Evolutionary conservation across 1,140 invertebrate species (phyloP).

Genomic region (Fopius arisanus): DNA sequence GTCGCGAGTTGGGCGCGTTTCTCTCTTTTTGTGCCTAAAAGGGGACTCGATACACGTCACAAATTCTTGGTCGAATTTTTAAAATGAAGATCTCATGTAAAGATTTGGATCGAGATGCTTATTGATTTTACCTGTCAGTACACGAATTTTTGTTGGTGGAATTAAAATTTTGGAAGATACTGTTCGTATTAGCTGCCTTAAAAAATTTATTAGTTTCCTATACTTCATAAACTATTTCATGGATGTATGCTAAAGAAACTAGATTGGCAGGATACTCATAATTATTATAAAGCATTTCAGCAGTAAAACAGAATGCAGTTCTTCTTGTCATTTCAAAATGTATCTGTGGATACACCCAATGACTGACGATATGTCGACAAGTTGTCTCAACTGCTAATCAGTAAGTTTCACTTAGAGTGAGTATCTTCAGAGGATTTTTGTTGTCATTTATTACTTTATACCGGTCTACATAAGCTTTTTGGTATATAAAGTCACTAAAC

Average conservation of each 20-base stretch:
- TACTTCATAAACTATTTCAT: slow-evolving; percentile 22
- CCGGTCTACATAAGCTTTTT: slow-evolving; percentile 31
- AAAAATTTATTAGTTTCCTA: slow-evolving; percentile 36
- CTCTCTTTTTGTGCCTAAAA: no score
- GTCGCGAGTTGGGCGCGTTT: no score
- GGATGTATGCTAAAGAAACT: slow-evolving; percentile 28
- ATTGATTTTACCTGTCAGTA: slow-evolving; percentile 16
- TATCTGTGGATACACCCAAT: slow-evolving; percentile 42
- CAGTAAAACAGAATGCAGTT: slow-evolving; percentile 40
- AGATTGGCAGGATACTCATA: slow-evolving; percentile 40
- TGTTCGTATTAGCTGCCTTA: slow-evolving; percentile 33
- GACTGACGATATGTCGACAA: slow-evolving; percentile 39
- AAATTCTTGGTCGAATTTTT: no score
- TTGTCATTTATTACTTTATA: slow-evolving; percentile 32
- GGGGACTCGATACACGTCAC: no score
- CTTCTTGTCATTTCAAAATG: slow-evolving; percentile 41
- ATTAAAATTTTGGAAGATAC: slow-evolving; percentile 25
- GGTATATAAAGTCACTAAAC: slow-evolving; percentile 40
- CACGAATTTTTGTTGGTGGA: slow-evolving; percentile 25
- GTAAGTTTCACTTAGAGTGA: slow-evolving; percentile 33
- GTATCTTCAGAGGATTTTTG: slow-evolving; percentile 39
- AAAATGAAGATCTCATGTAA: slow-evolving; percentile 30
- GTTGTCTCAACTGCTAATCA: slow-evolving; percentile 47
- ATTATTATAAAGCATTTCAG: slow-evolving; percentile 40
- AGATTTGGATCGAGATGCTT: slow-evolving; percentile 30